phyloP scores from a whole-genome alignment of 1,140 invertebrate species.

The Drosophila rufa region DNA sequence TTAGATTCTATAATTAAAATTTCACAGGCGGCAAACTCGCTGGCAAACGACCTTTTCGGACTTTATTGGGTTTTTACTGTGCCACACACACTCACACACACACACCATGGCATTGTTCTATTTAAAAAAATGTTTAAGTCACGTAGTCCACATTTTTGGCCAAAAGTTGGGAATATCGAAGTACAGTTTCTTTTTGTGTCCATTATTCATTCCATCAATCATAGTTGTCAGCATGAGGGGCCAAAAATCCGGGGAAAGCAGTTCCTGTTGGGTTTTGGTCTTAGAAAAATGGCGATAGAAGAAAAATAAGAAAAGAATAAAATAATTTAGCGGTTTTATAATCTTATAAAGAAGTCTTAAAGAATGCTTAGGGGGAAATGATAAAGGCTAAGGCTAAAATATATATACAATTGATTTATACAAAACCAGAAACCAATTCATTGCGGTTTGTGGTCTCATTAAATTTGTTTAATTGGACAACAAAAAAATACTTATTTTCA shows the following conservation, averaged over 20 bases:
- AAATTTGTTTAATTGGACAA: conserved; percentile 3
- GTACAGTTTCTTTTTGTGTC: conserved; percentile 47
- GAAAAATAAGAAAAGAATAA: background rate
- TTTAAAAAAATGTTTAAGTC: conserved; percentile 56
- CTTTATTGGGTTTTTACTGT: conserved; percentile 37
- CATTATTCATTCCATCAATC: conserved; percentile 57
- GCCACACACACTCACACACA: conserved; percentile 26
- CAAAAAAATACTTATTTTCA: conserved; percentile 5
- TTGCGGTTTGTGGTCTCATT: conserved; percentile 13
- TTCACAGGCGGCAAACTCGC: conserved; percentile 56
- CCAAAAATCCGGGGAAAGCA: conserved; percentile 58
- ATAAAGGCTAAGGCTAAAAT: background rate
- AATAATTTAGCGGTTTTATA: background rate
- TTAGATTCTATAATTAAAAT: conserved; percentile 79
- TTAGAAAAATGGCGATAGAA: background rate
- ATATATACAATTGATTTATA: conserved; percentile 5
- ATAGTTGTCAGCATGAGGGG: conserved; percentile 49
- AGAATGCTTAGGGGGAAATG: background rate
- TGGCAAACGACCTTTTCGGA: conserved; percentile 51
- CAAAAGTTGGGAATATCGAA: conserved; percentile 40
- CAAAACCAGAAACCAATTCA: conserved; percentile 18
- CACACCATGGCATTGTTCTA: conserved; percentile 58
- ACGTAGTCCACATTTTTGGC: conserved; percentile 63
- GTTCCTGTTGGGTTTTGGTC: conserved; percentile 52
- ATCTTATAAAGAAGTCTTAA: background rate